These are phyloP conservation scores for Pedicia rivosa DNA, from an alignment of 2,888 invertebrate genomes.

Conservation along the genomic window DNA sequence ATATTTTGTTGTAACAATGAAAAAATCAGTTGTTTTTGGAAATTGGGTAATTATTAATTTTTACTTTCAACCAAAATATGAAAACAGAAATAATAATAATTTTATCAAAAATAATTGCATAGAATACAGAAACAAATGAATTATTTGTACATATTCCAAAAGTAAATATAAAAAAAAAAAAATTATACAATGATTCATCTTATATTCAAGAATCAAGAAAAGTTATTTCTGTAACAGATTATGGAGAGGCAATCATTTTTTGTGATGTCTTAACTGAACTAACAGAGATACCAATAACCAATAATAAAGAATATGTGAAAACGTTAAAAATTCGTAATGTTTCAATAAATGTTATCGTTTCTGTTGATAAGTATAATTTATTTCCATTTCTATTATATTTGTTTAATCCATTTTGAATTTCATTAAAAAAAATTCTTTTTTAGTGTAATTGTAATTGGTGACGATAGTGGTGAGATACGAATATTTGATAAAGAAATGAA, in stretches of 20 bases:
- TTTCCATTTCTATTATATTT: neutral
- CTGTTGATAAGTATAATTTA: slow-evolving; percentile 33
- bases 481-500: slow-evolving; percentile 42
- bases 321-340: slow-evolving; percentile 14
- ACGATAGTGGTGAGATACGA: slow-evolving; percentile 35
- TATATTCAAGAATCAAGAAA: slow-evolving; percentile 34
- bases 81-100: too few species aligned
- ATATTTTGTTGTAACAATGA: slow-evolving; percentile 10
- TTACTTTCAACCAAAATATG: too few species aligned
- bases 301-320: slow-evolving; percentile 9
- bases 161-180: too few species aligned
- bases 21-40: slow-evolving; percentile 10
- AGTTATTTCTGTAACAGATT: slow-evolving; percentile 33
- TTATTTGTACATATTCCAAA: slow-evolving; percentile 17
- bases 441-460: slow-evolving; percentile 39
- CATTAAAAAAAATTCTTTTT: slow-evolving; percentile 8
- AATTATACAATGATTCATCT: slow-evolving; percentile 32
- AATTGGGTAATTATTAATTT: slow-evolving; percentile 8
- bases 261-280: slow-evolving; percentile 32
- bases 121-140: slow-evolving; percentile 7
- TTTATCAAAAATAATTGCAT: neutral
- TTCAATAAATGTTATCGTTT: slow-evolving; percentile 33
- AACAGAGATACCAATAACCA: neutral
- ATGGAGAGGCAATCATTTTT: slow-evolving; percentile 35
- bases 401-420: neutral